phyloP scores from a whole-genome alignment of 2,888 invertebrate species.

The Pachycephus smyrnensis region DNA sequence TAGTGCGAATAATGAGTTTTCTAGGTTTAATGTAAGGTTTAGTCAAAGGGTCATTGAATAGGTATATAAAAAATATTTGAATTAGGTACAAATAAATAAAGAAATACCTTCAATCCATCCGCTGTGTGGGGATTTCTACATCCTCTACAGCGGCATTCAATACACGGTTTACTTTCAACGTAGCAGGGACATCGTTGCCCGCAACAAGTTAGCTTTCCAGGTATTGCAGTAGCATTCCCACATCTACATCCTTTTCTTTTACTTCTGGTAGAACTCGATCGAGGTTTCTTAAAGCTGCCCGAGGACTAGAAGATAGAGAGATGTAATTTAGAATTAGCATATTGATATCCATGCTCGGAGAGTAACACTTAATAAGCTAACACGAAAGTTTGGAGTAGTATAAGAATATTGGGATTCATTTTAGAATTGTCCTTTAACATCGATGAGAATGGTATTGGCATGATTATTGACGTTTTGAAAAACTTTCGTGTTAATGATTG shows the following conservation, averaged over 20 bases:
- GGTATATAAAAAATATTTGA: background rate
- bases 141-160: conserved; percentile 91
- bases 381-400: too few relatives aligned
- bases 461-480: too few relatives aligned
- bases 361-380: too few relatives aligned
- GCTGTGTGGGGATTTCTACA: conserved; percentile 91
- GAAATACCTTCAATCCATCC: conserved; percentile 80
- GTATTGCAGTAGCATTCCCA: conserved; percentile 89
- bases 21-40: too few relatives aligned
- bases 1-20: too few relatives aligned
- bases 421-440: too few relatives aligned
- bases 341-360: too few relatives aligned
- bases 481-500: too few relatives aligned
- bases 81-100: conserved; percentile 12
- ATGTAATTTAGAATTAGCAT: too few relatives aligned
- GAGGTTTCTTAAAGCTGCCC: conserved; percentile 69
- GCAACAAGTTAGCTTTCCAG: conserved; percentile 92
- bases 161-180: conserved; percentile 88
- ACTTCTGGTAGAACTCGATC: conserved; percentile 62
- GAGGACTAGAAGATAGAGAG: conserved; percentile 48
- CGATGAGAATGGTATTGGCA: too few relatives aligned
- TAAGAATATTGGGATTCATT: too few relatives aligned
- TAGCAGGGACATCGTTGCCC: conserved; percentile 96
- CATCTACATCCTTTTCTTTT: conserved; percentile 87
- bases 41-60: background rate